These are phyloP conservation scores for Brachionichthys hirsutus DNA, from an alignment of 2,113 vertebrate genomes.

Conservation along the genomic window DNA sequence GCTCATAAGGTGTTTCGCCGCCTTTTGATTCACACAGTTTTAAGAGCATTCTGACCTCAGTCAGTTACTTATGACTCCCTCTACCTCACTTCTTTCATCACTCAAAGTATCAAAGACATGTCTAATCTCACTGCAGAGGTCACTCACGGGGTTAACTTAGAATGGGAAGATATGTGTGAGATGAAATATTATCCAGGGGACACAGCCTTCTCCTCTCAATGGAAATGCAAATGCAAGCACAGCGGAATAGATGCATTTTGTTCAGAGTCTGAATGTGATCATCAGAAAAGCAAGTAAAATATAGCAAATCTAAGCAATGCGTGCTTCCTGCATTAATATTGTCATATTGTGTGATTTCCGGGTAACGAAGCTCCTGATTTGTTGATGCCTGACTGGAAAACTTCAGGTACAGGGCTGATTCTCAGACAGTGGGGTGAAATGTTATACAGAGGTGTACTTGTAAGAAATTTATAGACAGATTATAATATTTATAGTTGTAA, in stretches of 20 bases:
- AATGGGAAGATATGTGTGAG: not conserved
- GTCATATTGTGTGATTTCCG: constrained; percentile 5
- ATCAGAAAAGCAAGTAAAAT: constrained; percentile 11
- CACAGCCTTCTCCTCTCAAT: not conserved
- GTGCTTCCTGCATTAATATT: not conserved
- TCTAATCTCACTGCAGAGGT: not conserved
- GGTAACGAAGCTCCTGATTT: not conserved
- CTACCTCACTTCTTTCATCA: constrained; percentile 7
- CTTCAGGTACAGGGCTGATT: not conserved
- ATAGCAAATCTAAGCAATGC: not conserved
- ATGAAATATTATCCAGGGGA: not conserved
- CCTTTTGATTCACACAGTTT: constrained; percentile 14
- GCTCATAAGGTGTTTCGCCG: constrained; percentile 1
- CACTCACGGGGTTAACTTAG: not conserved
- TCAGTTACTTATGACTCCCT: not conserved
- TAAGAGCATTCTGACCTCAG: constrained; percentile 30
- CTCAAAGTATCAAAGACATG: constrained; percentile 6
- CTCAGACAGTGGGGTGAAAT: no score
- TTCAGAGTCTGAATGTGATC: constrained; percentile 1
- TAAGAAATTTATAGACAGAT: no score
- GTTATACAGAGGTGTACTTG: no score
- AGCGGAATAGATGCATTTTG: not conserved
- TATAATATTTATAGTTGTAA: no score
- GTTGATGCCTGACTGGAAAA: no score
- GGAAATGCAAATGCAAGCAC: constrained; percentile 3